Evolutionary conservation across 2,797 vertebrate genomes (phyloP), one percentile per base, ranked within the genome.

Genomic region (Hydrocynus forskahlii): DNA sequence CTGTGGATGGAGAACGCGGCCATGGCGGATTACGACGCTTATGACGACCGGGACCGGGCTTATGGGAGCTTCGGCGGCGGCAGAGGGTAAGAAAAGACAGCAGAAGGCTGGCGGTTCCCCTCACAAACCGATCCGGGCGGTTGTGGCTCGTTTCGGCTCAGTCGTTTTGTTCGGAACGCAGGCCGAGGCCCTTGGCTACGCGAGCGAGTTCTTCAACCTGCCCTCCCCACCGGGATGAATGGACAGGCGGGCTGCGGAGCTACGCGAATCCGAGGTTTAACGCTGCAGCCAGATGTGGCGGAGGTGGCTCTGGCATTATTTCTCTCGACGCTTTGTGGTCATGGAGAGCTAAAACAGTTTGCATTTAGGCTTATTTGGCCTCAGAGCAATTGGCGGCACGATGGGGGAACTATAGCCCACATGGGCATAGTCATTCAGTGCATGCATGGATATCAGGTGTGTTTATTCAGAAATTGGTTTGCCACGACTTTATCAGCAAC

Each of bases 1-100:
- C 93, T 95, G 92, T 91, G 93, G 90, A 95, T 95, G 93, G 94
- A 91, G 92, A 90, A 90, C 81, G 91, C 93, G 93, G 94, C 92
- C 94, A 99, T 99, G 97, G 97, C 97, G 96, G 97, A 99, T 91
- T 97, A 94, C 90, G 97, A 99, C 87, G 95, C 91, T 90, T 98
- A 95, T 90, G 97, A 98, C 84, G 97, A 98, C 91, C 96, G 96
- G 94, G 93, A 95, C 82, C 89, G 93, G 93, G 95, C 95, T 95
- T 97, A 97, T 85, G 95, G 96, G 87, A 97, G 96, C 93, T 98
- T 98, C 86, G 96, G 97, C 73, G 96, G 97, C 78, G 94, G 96
- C 86, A 94, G 96, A 92, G 96, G 97, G 97, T 98, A 88, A 95
- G 95, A 55, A 81, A 84, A 78, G 17, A 72, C 77, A 29, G 50